These are phyloP conservation scores for Oscheius sp. DNA, from an alignment of 2,888 invertebrate species.

Conservation along the genomic window DNA sequence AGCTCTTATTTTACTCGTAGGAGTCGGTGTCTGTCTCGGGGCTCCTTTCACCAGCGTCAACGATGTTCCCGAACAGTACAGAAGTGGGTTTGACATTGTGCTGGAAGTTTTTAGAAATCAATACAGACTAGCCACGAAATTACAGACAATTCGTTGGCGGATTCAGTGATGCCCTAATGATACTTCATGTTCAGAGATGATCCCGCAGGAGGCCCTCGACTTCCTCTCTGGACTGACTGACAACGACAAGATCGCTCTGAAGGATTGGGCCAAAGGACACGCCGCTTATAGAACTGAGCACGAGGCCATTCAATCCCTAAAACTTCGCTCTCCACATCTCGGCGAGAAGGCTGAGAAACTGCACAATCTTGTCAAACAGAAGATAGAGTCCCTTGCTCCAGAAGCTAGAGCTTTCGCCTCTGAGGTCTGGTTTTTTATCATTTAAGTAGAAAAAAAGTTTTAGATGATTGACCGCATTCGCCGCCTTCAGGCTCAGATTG, in stretches of 20 bases:
- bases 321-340: constrained; percentile 28
- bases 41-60: constrained; percentile 16
- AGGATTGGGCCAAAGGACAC: constrained; percentile 22
- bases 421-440: constrained; percentile 4
- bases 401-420: constrained; percentile 41
- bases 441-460: not conserved
- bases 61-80: constrained; percentile 38
- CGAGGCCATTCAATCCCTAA: constrained; percentile 26
- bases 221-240: constrained; percentile 22
- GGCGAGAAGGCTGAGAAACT: constrained; percentile 39
- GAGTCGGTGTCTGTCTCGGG: not conserved
- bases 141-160: not conserved
- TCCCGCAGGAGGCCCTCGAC: constrained; percentile 29
- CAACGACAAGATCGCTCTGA: constrained; percentile 31
- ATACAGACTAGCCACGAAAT: not conserved
- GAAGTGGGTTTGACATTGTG: constrained; percentile 2
- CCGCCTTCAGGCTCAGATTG: constrained; percentile 36
- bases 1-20: too few species aligned
- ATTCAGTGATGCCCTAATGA: too few species aligned
- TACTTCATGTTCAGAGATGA: constrained; percentile 24
- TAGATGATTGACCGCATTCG: constrained; percentile 39
- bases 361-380: constrained; percentile 31
- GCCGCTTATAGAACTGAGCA: constrained; percentile 20
- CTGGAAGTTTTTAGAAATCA: not conserved
- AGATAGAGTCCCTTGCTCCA: constrained; percentile 30